Percentiles rank a stretch among this genome's conserved stretches.
Evolutionary conservation across 2,888 invertebrate genomes (phyloP).

Genomic region (Caenorhabditis sp.): DNA sequence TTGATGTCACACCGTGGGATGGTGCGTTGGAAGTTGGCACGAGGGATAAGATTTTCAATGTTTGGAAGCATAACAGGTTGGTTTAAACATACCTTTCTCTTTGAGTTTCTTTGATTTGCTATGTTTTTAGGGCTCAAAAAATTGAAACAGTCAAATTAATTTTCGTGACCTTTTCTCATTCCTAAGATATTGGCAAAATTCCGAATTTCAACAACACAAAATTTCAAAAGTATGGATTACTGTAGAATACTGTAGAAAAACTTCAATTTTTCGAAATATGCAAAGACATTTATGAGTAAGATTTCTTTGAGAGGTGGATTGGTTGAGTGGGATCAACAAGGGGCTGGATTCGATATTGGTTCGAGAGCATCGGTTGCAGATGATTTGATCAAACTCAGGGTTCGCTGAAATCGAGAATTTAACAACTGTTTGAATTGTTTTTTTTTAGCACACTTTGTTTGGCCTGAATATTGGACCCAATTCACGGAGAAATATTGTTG

Average conservation of each 20-base stretch:
- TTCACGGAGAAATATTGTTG: slow-evolving; percentile 35
- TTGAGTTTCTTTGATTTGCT: neutral
- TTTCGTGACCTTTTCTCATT: no score
- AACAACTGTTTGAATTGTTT: no score
- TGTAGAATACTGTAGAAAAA: no score
- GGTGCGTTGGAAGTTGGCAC: slow-evolving; percentile 55
- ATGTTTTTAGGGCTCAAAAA: no score
- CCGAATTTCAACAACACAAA: no score
- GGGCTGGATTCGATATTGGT: slow-evolving; percentile 58
- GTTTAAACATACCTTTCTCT: neutral
- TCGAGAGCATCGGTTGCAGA: slow-evolving; percentile 52
- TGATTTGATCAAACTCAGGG: slow-evolving; percentile 45
- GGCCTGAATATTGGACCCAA: slow-evolving; percentile 50
- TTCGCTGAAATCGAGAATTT: slow-evolving; percentile 4
- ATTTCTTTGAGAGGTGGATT: slow-evolving; percentile 49
- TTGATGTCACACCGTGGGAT: slow-evolving; percentile 37
- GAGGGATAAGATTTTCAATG: slow-evolving; percentile 46
- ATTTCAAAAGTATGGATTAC: no score
- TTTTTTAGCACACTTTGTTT: slow-evolving; percentile 36
- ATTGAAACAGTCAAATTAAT: no score
- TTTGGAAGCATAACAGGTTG: slow-evolving; percentile 47
- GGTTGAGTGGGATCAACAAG: slow-evolving; percentile 53
- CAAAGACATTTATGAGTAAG: no score
- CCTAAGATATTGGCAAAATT: no score
- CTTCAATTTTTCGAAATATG: no score